These are phyloP conservation scores for Zaprionus africanus DNA, from an alignment of 1,140 invertebrate genomes.

Conservation along the genomic window DNA sequence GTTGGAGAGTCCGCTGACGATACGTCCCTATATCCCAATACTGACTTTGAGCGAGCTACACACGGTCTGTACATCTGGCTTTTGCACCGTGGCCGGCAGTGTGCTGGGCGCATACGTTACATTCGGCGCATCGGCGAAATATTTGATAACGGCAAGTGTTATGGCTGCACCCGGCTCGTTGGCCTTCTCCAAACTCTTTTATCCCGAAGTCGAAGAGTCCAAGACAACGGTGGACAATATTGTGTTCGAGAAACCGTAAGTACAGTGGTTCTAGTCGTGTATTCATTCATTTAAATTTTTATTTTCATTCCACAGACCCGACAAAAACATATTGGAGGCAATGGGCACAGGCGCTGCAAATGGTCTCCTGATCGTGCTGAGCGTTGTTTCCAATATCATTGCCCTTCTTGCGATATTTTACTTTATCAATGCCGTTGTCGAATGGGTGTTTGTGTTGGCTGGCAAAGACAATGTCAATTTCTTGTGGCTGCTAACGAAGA, in stretches of 20 bases:
- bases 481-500: constrained; percentile 90
- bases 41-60: constrained; percentile 96
- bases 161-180: constrained; percentile 97
- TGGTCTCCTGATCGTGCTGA: constrained; percentile 91
- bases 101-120: constrained; percentile 95
- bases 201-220: constrained; percentile 93
- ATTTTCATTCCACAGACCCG: constrained; percentile 86
- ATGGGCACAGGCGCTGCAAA: constrained; percentile 92
- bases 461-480: constrained; percentile 86
- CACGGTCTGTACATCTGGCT: constrained; percentile 95
- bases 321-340: constrained; percentile 93
- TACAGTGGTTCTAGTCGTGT: not conserved
- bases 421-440: constrained; percentile 91
- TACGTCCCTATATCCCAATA: constrained; percentile 90
- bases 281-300: not conserved
- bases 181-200: constrained; percentile 93
- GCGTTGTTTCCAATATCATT: constrained; percentile 95
- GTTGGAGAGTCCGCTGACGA: constrained; percentile 93
- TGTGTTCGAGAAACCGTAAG: constrained; percentile 87
- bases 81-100: constrained; percentile 95
- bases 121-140: constrained; percentile 92
- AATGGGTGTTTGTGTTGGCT: constrained; percentile 91
- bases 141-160: constrained; percentile 94
- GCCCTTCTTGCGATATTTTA: constrained; percentile 94
- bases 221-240: constrained; percentile 88